Evolutionary conservation across 2,888 invertebrate genomes (phyloP).

Genomic region (Teleiodes luculella): DNA sequence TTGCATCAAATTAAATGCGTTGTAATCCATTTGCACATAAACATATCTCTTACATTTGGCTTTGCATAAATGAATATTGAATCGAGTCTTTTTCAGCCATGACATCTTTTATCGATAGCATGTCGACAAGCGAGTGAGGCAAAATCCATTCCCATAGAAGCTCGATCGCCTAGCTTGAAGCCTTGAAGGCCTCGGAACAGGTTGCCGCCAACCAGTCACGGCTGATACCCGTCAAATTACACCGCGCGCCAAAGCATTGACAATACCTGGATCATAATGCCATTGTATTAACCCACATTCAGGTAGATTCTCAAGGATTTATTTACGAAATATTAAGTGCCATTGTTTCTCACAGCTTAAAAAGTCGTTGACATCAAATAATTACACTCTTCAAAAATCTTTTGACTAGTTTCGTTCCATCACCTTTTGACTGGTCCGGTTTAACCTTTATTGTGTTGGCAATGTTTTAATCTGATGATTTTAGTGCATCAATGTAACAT

Average conservation of each 20-base stretch:
- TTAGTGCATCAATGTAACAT: too few species aligned
- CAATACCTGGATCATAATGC: conserved; percentile 23
- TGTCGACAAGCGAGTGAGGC: conserved; percentile 14
- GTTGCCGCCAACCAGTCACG: conserved; percentile 25
- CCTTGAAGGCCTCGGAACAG: conserved; percentile 20
- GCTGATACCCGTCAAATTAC: conserved; percentile 21
- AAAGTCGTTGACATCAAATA: neutral
- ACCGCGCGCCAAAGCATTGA: conserved; percentile 21
- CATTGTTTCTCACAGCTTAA: neutral
- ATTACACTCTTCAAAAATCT: neutral
- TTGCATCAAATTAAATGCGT: too few species aligned
- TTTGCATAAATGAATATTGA: neutral
- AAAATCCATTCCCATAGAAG: conserved; percentile 25
- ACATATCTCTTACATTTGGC: neutral
- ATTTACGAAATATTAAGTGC: conserved; percentile 9
- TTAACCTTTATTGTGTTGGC: too few species aligned
- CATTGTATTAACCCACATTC: conserved; percentile 19
- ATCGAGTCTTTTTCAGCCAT: conserved; percentile 1
- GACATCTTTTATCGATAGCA: conserved; percentile 10
- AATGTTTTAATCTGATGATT: too few species aligned
- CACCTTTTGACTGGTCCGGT: too few species aligned
- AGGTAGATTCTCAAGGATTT: conserved; percentile 14
- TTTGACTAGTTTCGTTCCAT: too few species aligned
- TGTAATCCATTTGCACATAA: neutral
- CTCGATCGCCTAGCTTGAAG: conserved; percentile 24